Conservation (phyloP, 1,140 invertebrate species). For the Drosophila santomea region DNA sequence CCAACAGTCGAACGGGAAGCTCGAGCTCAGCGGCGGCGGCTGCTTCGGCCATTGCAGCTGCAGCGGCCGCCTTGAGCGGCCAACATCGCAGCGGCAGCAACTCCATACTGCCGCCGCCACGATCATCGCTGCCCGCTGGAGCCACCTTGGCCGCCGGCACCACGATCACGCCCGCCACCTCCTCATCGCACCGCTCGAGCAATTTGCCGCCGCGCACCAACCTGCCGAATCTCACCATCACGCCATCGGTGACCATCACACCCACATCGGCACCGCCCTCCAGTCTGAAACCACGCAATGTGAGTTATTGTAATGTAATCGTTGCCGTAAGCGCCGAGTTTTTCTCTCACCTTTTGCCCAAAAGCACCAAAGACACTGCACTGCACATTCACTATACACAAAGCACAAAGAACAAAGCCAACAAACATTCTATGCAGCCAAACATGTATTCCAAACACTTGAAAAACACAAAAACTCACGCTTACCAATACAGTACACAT, state of each 20-base stretch:
- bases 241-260: conserved; percentile 89
- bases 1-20: conserved; percentile 68
- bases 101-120: conserved; percentile 78
- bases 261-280: conserved; percentile 88
- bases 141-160: conserved; percentile 86
- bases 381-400: conserved; percentile 1
- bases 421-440: conserved; percentile 3
- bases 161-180: conserved; percentile 72
- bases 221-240: conserved; percentile 87
- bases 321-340: conserved; percentile 84
- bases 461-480: conserved; percentile 64
- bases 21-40: conserved; percentile 54
- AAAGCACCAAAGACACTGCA: conserved; percentile 34
- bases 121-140: conserved; percentile 85
- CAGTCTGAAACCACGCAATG: conserved; percentile 86
- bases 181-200: conserved; percentile 68
- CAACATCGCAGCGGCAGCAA: conserved; percentile 58
- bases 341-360: conserved; percentile 37
- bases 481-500: conserved; percentile 63
- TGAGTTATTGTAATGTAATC: conserved; percentile 85
- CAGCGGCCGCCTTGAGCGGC: conserved; percentile 48
- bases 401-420: neutral
- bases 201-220: conserved; percentile 77
- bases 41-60: conserved; percentile 62
- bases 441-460: conserved; percentile 5